Conservation (phyloP, 2,888 invertebrate genomes). For the Diabrotica balteata region DNA sequence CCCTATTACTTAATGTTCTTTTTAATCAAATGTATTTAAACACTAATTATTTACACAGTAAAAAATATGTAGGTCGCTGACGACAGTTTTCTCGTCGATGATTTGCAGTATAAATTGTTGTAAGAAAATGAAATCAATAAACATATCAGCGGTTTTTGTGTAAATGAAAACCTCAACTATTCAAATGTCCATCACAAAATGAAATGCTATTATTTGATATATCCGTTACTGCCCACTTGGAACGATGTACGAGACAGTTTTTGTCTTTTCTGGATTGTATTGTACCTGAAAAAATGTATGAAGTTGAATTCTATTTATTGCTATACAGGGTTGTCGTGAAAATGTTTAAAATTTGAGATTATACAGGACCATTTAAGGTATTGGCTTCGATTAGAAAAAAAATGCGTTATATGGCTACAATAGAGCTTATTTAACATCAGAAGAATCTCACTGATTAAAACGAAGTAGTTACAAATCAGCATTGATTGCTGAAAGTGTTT, state of each 20-base stretch:
- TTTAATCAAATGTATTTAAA: too few relatives aligned
- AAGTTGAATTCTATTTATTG: slow-evolving; percentile 41
- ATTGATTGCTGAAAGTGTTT: too few relatives aligned
- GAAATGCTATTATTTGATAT: slow-evolving; percentile 15
- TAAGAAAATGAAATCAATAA: slow-evolving; percentile 3
- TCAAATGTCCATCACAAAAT: slow-evolving; percentile 9
- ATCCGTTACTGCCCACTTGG: slow-evolving; percentile 26
- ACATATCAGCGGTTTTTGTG: too few relatives aligned
- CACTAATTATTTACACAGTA: too few relatives aligned
- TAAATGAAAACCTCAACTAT: not conserved
- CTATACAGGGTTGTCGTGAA: slow-evolving; percentile 35
- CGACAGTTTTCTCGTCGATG: too few relatives aligned
- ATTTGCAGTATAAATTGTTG: not conserved
- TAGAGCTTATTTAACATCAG: too few relatives aligned
- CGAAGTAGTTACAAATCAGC: too few relatives aligned
- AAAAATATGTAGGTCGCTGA: too few relatives aligned
- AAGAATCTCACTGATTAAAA: too few relatives aligned
- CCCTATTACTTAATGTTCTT: too few relatives aligned
- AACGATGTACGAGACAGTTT: slow-evolving; percentile 25
- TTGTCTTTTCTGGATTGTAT: slow-evolving; percentile 44
- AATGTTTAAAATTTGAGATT: slow-evolving; percentile 23
- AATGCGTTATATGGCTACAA: not conserved
- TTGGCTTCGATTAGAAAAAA: not conserved
- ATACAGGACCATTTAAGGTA: not conserved
- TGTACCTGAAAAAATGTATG: slow-evolving; percentile 45